Conservation (phyloP, 2,113 vertebrate genomes). For the Greenwoodochromis staneri region DNA sequence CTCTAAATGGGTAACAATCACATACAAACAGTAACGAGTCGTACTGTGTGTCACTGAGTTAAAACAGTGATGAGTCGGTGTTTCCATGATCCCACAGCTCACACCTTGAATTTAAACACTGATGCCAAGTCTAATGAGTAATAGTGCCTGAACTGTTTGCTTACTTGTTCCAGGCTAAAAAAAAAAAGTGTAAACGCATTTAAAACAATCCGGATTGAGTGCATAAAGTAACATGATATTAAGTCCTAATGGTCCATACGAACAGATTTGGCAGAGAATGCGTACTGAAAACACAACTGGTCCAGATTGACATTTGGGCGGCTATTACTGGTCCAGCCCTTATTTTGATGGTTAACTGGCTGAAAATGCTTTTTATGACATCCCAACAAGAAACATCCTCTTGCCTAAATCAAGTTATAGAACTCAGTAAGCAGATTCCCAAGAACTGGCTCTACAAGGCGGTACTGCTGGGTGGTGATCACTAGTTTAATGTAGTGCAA, state of each 20-base stretch:
- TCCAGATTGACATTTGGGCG: not conserved
- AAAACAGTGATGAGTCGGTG: not conserved
- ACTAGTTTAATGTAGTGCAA: not conserved
- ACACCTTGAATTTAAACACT: not conserved
- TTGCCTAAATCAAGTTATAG: not conserved
- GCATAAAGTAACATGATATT: not conserved
- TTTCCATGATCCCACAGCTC: not conserved
- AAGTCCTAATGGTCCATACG: not conserved
- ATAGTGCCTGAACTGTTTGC: not conserved
- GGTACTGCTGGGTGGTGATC: not conserved
- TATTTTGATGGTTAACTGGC: not conserved
- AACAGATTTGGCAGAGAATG: not conserved
- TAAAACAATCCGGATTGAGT: not conserved
- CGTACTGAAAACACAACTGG: not conserved
- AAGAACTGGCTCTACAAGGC: not conserved
- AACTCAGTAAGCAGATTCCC: not conserved
- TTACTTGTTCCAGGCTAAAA: not conserved
- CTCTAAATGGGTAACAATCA: not conserved
- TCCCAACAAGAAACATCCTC: not conserved
- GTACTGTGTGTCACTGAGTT: not conserved
- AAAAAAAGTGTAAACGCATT: not conserved
- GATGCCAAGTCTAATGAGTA: not conserved
- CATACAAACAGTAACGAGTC: not conserved
- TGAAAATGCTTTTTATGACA: not conserved
- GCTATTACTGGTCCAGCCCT: not conserved